Percentiles rank a stretch among this genome's conserved stretches.
These are phyloP conservation scores for Chiroxiphia lanceolata DNA, from an alignment of 2,797 vertebrate genomes.

Conservation along the genomic window DNA sequence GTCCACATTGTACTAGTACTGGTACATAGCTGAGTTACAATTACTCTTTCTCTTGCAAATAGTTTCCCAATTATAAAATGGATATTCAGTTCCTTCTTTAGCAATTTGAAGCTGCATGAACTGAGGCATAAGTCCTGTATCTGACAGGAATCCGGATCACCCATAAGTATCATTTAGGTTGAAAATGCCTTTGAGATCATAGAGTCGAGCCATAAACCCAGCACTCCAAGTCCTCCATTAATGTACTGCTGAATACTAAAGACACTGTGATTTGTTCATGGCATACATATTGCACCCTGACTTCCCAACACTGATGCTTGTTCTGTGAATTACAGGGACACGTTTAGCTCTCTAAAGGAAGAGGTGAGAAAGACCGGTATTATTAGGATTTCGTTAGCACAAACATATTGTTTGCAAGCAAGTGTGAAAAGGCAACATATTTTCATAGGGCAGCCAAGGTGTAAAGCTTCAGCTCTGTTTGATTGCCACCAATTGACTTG, in stretches of 20 bases:
- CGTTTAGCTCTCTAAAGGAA: background rate
- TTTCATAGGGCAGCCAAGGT: background rate
- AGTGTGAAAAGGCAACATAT: background rate
- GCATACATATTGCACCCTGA: background rate
- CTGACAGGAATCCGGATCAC: background rate
- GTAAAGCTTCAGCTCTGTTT: background rate
- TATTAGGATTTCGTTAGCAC: background rate
- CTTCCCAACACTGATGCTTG: background rate
- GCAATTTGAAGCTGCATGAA: background rate
- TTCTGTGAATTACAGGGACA: background rate
- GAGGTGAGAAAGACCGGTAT: background rate
- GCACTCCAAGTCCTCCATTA: background rate
- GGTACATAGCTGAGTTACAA: fast-evolving
- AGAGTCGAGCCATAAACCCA: fast-evolving
- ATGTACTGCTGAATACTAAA: fast-evolving
- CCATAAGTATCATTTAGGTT: background rate
- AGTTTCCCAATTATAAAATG: background rate
- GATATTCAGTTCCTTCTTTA: background rate
- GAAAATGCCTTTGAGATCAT: background rate
- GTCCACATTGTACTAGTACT: background rate
- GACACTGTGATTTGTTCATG: background rate
- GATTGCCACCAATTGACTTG: background rate
- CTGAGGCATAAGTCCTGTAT: fast-evolving
- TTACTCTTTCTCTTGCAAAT: background rate
- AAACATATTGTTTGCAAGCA: background rate